Evolutionary conservation across 1,140 invertebrate species (phyloP).

Genomic region (Ceratoteleas bidentatus): DNA sequence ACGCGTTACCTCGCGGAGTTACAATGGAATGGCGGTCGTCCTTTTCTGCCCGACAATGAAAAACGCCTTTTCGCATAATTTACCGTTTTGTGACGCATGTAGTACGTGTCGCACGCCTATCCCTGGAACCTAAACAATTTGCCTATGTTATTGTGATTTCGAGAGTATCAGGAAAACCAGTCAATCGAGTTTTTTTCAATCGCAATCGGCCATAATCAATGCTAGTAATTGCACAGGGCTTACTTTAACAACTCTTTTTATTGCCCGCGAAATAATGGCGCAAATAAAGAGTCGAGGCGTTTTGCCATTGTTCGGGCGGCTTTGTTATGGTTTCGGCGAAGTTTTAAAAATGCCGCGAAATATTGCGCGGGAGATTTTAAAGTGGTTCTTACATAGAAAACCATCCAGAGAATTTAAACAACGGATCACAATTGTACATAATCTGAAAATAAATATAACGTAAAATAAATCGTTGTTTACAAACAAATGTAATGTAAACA

Average conservation of each 20-base stretch:
- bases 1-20: background rate
- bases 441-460: too few relatives aligned
- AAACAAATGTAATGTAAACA: too few relatives aligned
- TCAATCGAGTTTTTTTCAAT: background rate
- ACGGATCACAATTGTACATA: too few relatives aligned
- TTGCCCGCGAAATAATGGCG: too few relatives aligned
- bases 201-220: background rate
- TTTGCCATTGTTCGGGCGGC: background rate
- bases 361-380: too few relatives aligned
- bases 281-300: background rate
- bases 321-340: too few relatives aligned
- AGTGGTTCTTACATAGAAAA: too few relatives aligned
- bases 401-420: too few relatives aligned
- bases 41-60: background rate
- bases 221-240: background rate
- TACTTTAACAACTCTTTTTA: background rate
- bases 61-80: conserved; percentile 4
- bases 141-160: background rate
- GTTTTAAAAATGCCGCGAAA: too few relatives aligned
- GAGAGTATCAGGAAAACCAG: conserved; percentile 1
- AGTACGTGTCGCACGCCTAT: conserved; percentile 1
- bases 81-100: background rate
- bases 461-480: too few relatives aligned
- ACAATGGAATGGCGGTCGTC: background rate
- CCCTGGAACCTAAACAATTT: background rate